Evolutionary conservation across 64 coral and sea anemone genomes (phyloP), one percentile per base, ranked within the genome.

Genomic region (Catalaphyllia jardinei): DNA sequence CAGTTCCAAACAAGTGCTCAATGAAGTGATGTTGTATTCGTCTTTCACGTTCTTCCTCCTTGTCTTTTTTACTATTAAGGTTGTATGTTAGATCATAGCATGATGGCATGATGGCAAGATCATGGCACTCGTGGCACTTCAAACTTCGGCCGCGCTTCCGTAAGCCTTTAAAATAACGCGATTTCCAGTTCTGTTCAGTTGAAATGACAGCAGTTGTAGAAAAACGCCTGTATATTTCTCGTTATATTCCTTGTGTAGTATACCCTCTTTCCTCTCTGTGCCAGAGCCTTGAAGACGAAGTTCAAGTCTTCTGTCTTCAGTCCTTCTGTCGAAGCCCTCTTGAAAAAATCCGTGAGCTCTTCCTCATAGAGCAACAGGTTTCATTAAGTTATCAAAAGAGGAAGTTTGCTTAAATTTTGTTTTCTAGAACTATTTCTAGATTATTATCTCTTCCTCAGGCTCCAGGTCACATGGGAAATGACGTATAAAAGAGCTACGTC

Each of bases 111-210:
- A 78, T 74, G 8, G 74, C 87, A 50, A 88, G 76, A 61, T 88
- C 57, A 0, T 64, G 8, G 7, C 55, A 54, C 28, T 52, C 24
- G 13, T 28, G 31, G 39, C 72, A 75, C 20, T 60, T 88, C n/a
- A 88, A 31, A 38, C 73, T 75, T 88, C 87, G 31, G 38, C 87
- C 9, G 74, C 59, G n/a, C 87, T 88, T 13, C 87, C 87, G 64
- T 63, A 67, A 42, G 54, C 29, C 27, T 59, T 59, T 20, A 88
- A 27, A 8, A 29, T 60, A 29, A 88, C 60, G 22, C 28, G 55
- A 77, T 19, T 51, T 19, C 49, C 38, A 46, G 18, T 38, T 18
- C 10, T 42, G 14, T 75, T 22, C 30, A 75, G 1, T 8, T 30
- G 16, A 13, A 17, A 31, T 4, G 73, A 42, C 15, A 75, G 31